Percentiles rank a stretch among this genome's conserved stretches.
phyloP scores from a whole-genome alignment of 1,140 invertebrate species.

The Lasaia peninsularis region DNA sequence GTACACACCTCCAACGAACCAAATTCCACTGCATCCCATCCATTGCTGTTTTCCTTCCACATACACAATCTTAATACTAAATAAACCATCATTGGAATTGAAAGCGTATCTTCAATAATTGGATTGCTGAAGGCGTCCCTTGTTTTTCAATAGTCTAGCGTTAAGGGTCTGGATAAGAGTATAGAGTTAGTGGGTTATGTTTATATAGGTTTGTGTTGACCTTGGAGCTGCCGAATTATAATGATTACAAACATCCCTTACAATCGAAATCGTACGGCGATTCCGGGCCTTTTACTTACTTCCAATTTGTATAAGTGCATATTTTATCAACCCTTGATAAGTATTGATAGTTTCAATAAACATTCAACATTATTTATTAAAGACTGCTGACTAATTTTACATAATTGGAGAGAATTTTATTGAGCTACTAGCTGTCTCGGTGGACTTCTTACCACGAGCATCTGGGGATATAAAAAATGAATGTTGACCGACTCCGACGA shows the following conservation, averaged over 20 bases:
- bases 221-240: conserved; percentile 10
- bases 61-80: not conserved
- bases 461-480: too few species aligned
- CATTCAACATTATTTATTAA: too few species aligned
- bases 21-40: conserved; percentile 12
- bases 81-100: not conserved
- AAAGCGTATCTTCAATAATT: not conserved
- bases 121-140: not conserved
- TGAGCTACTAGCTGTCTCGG: too few species aligned
- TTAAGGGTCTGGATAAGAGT: conserved; percentile 65
- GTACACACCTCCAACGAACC: conserved; percentile 37
- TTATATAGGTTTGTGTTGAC: conserved; percentile 11
- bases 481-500: too few species aligned
- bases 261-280: not conserved
- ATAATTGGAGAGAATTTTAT: too few species aligned
- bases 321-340: not conserved
- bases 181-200: conserved; percentile 16
- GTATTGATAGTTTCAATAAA: too few species aligned
- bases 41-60: conserved; percentile 30
- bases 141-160: conserved; percentile 45
- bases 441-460: too few species aligned
- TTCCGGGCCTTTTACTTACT: not conserved
- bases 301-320: not conserved
- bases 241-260: not conserved
- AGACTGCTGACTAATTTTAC: too few species aligned